phyloP scores from a whole-genome alignment of 1,140 invertebrate genomes.

The Drosophila pseudoobscura region DNA sequence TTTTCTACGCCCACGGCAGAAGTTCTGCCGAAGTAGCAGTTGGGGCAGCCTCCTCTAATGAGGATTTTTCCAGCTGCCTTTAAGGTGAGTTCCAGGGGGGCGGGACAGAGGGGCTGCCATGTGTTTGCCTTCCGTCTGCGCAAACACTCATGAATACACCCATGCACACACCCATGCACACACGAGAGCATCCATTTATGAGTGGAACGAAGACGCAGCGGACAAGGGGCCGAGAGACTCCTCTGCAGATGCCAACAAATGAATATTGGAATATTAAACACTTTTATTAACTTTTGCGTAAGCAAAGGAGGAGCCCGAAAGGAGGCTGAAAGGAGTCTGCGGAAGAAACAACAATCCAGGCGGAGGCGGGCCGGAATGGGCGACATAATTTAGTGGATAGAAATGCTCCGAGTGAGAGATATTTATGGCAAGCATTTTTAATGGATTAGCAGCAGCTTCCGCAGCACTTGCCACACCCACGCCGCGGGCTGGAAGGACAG shows the following conservation, averaged over 20 bases:
- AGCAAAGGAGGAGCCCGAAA: conserved; percentile 24
- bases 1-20: conserved; percentile 33
- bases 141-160: conserved; percentile 47
- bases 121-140: conserved; percentile 69
- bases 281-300: conserved; percentile 45
- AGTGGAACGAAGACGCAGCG: too few relatives aligned
- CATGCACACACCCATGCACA: background rate
- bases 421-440: conserved; percentile 63
- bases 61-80: conserved; percentile 46
- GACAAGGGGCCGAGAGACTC: conserved; percentile 11
- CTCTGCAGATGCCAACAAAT: too few relatives aligned
- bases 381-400: conserved; percentile 6
- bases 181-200: too few relatives aligned
- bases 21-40: too few relatives aligned
- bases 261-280: conserved; percentile 41
- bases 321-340: background rate
- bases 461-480: conserved; percentile 12
- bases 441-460: conserved; percentile 60
- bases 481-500: too few relatives aligned
- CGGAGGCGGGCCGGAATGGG: background rate
- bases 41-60: conserved; percentile 37
- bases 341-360: background rate
- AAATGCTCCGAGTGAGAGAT: conserved; percentile 25
- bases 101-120: conserved; percentile 9
- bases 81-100: conserved; percentile 1